Evolutionary conservation across 37 sponge, comb jelly and placozoan species (phyloP).

Genomic region (Sycon ciliatum): DNA sequence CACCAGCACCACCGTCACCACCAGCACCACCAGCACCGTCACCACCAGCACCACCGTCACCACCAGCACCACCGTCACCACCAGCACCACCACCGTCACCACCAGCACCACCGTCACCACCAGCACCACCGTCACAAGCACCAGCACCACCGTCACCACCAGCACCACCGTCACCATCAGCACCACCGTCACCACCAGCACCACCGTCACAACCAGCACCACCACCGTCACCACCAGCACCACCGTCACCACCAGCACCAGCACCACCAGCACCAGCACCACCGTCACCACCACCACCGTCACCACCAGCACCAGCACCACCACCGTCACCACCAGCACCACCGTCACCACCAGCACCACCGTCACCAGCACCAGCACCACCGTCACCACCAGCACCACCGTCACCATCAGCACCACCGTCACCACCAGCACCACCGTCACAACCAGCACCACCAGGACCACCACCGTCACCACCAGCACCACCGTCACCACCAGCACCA

Average conservation of each 20-base stretch:
- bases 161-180: too few relatives aligned
- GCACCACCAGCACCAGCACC: not conserved
- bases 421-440: too few relatives aligned
- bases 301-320: not conserved
- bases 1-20: not conserved
- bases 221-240: not conserved
- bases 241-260: conserved; percentile 2
- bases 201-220: conserved; percentile 3
- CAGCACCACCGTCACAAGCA: not conserved
- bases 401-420: too few relatives aligned
- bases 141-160: not conserved
- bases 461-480: too few relatives aligned
- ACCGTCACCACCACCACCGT: not conserved
- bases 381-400: too few relatives aligned
- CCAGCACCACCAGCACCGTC: not conserved
- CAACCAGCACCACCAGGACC: too few relatives aligned
- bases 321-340: too few relatives aligned
- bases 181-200: too few relatives aligned
- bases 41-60: too few relatives aligned
- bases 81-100: not conserved
- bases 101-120: not conserved
- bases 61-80: not conserved
- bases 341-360: too few relatives aligned
- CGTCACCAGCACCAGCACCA: too few relatives aligned
- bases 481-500: too few relatives aligned